A percentile compares a stretch with the other conserved stretches of the same genome.
These are phyloP conservation scores for Gryllus longicercus DNA, from an alignment of 2,888 invertebrate species.

Conservation along the genomic window DNA sequence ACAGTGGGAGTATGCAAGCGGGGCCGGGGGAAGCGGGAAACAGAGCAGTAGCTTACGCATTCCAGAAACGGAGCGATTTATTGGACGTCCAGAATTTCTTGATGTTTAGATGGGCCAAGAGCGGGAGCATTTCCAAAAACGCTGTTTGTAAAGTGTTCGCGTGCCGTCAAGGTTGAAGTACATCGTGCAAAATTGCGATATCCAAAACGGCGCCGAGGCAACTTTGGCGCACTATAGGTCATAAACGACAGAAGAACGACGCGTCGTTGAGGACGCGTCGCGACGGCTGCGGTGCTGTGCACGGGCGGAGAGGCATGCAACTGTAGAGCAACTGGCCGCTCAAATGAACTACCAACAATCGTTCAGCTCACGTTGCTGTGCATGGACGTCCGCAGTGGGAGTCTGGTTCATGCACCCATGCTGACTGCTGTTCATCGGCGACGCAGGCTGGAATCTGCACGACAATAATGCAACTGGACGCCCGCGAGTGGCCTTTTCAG, in stretches of 20 bases:
- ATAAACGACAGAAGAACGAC: neutral
- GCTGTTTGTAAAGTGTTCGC: neutral
- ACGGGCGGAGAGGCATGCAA: no score
- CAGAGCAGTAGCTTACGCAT: no score
- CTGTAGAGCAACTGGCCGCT: no score
- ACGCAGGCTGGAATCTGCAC: no score
- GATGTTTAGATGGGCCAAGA: neutral
- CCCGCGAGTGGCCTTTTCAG: neutral
- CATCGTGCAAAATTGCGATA: neutral
- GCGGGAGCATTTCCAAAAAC: neutral
- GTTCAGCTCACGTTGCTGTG: neutral
- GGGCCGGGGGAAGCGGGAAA: no score
- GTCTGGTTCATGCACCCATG: neutral
- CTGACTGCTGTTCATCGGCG: neutral
- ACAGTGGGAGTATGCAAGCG: no score
- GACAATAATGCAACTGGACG: neutral
- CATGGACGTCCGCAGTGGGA: neutral
- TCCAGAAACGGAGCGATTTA: no score
- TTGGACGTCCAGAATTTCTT: neutral
- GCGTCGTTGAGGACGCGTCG: no score
- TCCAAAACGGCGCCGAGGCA: no score
- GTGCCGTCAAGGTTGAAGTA: neutral
- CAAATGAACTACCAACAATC: neutral
- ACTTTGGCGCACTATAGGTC: no score
- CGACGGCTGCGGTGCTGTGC: neutral